Conservation (phyloP, 2,797 vertebrate genomes). For the Chloroceryle amazona region DNA sequence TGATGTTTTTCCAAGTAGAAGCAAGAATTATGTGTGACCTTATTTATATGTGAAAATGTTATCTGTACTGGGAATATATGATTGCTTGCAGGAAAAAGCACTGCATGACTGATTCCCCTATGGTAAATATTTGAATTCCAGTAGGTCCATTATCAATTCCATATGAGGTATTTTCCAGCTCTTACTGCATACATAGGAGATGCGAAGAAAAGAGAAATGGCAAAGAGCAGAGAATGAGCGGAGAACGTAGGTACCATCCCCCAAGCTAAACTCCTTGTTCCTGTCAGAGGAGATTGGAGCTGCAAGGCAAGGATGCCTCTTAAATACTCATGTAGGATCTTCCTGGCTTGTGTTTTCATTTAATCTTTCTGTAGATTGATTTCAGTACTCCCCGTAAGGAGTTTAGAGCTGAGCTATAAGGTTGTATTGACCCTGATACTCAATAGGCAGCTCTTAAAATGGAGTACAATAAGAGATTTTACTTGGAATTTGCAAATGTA, state of each 20-base stretch:
- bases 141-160: constrained; percentile 9
- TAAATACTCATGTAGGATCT: background rate
- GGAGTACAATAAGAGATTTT: background rate
- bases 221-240: background rate
- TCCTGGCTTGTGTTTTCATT: background rate
- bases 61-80: background rate
- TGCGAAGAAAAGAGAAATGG: background rate
- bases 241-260: background rate
- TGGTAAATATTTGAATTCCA: constrained; percentile 40
- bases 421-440: background rate
- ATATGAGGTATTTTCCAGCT: background rate
- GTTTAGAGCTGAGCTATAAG: background rate
- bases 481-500: background rate
- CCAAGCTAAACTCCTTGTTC: background rate
- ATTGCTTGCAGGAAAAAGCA: constrained; percentile 16
- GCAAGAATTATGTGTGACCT: background rate
- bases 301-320: background rate
- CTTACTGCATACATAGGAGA: background rate
- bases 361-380: background rate
- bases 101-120: background rate
- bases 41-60: constrained; percentile 1
- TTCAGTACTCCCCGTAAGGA: background rate
- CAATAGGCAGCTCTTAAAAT: background rate
- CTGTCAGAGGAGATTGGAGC: background rate
- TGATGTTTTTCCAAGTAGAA: background rate